Evolutionary conservation across 2,797 vertebrate genomes (phyloP), one percentile per base, ranked within the genome.

Genomic region (Hyperoplus lanceolatus): DNA sequence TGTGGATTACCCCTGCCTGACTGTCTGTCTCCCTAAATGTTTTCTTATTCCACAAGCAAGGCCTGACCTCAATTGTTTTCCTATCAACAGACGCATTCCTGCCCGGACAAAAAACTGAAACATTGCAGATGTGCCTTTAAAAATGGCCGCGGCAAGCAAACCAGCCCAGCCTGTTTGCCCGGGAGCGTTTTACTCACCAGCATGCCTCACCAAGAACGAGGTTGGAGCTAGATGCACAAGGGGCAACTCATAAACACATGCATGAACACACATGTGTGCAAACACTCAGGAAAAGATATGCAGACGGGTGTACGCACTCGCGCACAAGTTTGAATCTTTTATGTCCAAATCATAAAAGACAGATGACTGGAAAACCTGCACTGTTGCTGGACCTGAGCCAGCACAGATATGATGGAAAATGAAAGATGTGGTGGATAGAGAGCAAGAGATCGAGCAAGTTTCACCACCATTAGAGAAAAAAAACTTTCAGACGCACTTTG

Each of bases 51-150:
- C 46, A 57, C 43, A 21, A 81, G 74, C 69, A 11, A 75, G 73
- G 66, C 71, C 85, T 87, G 83, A 89, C 90, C 92, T 92, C 84
- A 73, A 90, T 90, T 91, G 91, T 87, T 87, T 29, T 80, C 89
- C 75, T 51, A 77, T 73, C 87, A 89, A 70, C 81, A 90, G 55
- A 90, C 77, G 79, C 65, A 69, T 87, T 89, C 91, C 77, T 73
- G 76, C 89, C 90, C 89, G 69, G 80, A 75, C 66, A 4, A 41
- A 76, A 29, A 29, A 29, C 29, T 73, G 53, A 82, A 88, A 80
- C 72, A 38, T 29, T 9, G 64, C 9, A 59, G 76, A 77, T 6
- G 80, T 87, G 80, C 84, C 75, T 86, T 88, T 87, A 84, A 90
- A 91, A 79, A 89, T 85, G 86, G 65, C 85, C 7, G 56, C 68